Base-by-base conservation (phyloP, 2,113 vertebrate species). In the Gambusia affinis region DNA sequence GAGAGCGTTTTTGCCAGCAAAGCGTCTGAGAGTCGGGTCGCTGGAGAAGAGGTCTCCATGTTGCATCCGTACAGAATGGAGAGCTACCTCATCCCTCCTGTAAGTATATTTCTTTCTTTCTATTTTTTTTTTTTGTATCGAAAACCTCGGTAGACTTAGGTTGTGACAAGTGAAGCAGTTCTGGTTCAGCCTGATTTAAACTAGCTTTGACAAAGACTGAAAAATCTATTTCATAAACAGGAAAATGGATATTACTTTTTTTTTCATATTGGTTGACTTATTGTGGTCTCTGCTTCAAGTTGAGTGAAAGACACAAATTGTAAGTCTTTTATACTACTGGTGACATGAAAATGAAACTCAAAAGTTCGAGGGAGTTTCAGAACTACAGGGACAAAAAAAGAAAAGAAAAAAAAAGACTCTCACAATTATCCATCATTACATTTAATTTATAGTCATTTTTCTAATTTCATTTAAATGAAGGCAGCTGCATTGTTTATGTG, bases 11-110 rank as follows among this genome's bases (percentile, higher is more conserved):
- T 88, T 77, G 89, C 82, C 83, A 73, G 80, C 75, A 76, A 87
- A 89, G 86, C 80, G n/a, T 86, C 87, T 83, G 75, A 84, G 81
- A 85, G 80, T 86, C 72, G 80, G 85, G 88, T 76, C 71, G 69
- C 83, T 85, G 85, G 87, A 87, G 75, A 89, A 92, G 79, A 91
- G 72, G 91, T 90, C 93, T 94, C 93, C 91, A 95, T 95, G 94
- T 94, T 95, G 90, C 94, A 95, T 93, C 79, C 94, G 51, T 93
- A 92, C 93, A 95, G 93, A 93, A 95, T 95, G 95, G 95, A 95
- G 92, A 94, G 93, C 86, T 95, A 95, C 75, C 93, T 95, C 87
- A 94, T 95, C 82, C 86, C 93, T 31, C 89, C 93, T 86, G 95
- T 95, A 79, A 95, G 95, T 95, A 95, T 57, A 5, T 12, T 72